phyloP scores from a whole-genome alignment of 2,113 vertebrate species.

The Vimba vimba region DNA sequence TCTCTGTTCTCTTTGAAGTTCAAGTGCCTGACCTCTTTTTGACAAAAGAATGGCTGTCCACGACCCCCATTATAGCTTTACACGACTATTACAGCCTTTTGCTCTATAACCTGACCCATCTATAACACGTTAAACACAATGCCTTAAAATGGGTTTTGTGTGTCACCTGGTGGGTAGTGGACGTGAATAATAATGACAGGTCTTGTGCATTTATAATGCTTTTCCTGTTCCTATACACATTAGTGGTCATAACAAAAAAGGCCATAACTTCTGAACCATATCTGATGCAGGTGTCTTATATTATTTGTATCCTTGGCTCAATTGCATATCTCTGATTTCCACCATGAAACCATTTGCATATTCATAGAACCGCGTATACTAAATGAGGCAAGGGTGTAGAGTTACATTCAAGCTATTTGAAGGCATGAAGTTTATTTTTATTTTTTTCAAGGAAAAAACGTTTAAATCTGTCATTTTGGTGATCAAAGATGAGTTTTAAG shows the following conservation, averaged over 20 bases:
- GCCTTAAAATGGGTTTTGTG: background rate
- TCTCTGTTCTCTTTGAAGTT: constrained; percentile 10
- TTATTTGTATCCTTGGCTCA: background rate
- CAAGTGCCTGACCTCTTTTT: constrained; percentile 6
- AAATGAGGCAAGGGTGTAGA: too few relatives aligned
- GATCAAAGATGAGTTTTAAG: too few relatives aligned
- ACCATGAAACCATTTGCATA: too few relatives aligned
- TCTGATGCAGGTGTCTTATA: background rate
- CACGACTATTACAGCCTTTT: background rate
- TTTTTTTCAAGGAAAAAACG: too few relatives aligned
- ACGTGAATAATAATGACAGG: background rate
- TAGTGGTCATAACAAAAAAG: background rate
- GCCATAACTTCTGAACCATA: background rate
- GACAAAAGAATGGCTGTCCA: background rate
- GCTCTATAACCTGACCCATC: constrained; percentile 1
- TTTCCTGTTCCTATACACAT: background rate
- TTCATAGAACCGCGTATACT: too few relatives aligned
- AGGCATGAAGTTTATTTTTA: too few relatives aligned
- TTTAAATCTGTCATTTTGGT: too few relatives aligned
- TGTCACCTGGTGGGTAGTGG: background rate
- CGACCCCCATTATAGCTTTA: constrained; percentile 8
- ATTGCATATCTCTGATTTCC: too few relatives aligned
- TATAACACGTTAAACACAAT: constrained; percentile 1
- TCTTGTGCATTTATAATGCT: background rate
- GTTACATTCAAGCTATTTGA: too few relatives aligned